Evolutionary conservation across 2,797 vertebrate species (phyloP), one percentile per base, ranked within the genome.

Genomic region (Vireo griseus): DNA sequence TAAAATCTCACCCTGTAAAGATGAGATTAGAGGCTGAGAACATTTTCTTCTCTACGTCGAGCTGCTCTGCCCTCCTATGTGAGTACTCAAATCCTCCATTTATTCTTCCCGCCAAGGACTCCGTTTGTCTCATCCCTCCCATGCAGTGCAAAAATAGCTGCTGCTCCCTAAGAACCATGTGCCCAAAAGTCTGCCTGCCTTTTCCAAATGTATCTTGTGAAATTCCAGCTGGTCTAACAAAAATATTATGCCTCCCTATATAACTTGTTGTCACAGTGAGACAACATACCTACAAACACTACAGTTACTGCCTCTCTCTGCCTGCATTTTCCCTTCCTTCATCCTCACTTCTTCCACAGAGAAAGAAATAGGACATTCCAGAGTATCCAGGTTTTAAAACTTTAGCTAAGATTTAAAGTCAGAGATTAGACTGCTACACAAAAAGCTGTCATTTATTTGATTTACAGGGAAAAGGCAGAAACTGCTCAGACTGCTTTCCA

Each of bases 171-270:
- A 89, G 81, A 76, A 52, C 74, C 55, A n/a, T 13, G 69, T 91
- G 84, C 81, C 84, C 77, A 72, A n/a, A 91, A 89, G 67, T 54
- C 84, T 91, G 93, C 54, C 77, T 74, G 84, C 51, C 63, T 95
- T 87, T 93, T 90, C 85, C 66, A 89, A 89, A 76, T 54, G 20
- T 9, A 81, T 78, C 71, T 82, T 73, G 39, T 42, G 91, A 91
- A 91, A 87, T 92, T 92, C 74, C 77, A 94, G 80, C 77, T 89
- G 74, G 87, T 75, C 74, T 89, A 81, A 85, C 51, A 54, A 92
- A 94, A 94, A 94, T 82, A 94, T 86, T 96, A 67, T 71, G 80
- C 18, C 59, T 92, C 77, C 54, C 80, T 89, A 61, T 69, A 77
- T 25, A 84, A 78, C 44, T 61, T 78, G 12, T 74, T 61, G 52